These are phyloP conservation scores for Orchestia grillus DNA, from an alignment of 1,140 invertebrate species.

Conservation along the genomic window DNA sequence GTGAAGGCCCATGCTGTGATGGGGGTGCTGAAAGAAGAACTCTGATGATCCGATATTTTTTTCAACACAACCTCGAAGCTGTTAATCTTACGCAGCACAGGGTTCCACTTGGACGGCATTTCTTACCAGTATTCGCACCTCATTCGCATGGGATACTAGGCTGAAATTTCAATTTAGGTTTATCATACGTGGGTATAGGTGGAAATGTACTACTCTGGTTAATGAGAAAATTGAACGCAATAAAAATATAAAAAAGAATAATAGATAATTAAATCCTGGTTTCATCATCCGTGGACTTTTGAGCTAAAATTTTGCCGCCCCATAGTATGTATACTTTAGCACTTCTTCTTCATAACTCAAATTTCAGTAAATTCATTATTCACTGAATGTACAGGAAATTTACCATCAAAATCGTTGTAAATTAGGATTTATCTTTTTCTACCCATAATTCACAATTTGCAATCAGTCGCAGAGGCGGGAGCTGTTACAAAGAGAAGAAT, in stretches of 20 bases:
- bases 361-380: too few species aligned
- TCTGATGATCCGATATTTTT: not conserved
- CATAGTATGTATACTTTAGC: too few species aligned
- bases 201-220: not conserved
- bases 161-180: not conserved
- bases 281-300: not conserved
- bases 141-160: not conserved
- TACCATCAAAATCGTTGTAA: too few species aligned
- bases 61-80: not conserved
- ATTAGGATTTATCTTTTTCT: too few species aligned
- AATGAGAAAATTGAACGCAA: not conserved
- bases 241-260: not conserved
- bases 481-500: not conserved
- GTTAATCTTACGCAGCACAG: constrained; percentile 6
- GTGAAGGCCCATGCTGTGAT: constrained; percentile 1
- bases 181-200: not conserved
- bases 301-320: too few species aligned
- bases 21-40: not conserved
- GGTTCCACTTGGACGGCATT: constrained; percentile 47
- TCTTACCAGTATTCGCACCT: not conserved
- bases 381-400: too few species aligned
- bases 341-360: too few species aligned
- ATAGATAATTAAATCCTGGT: not conserved
- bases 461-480: not conserved
- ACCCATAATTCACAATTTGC: too few species aligned